Evolutionary conservation across 2,113 vertebrate genomes (phyloP).

Genomic region (Rhagologus leucostigma): DNA sequence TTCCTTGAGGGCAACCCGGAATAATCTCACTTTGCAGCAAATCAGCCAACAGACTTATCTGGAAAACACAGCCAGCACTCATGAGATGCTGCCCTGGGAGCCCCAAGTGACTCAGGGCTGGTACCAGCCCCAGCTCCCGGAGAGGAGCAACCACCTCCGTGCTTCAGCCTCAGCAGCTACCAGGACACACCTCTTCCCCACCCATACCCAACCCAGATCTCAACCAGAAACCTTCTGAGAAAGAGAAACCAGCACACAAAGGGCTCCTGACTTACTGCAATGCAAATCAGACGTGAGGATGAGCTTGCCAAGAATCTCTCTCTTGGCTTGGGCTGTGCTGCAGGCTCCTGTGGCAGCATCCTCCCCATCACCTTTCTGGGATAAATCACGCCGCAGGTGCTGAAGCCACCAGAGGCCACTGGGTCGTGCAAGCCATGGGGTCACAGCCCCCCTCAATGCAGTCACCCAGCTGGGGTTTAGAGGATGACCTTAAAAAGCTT

Average conservation of each 20-base stretch:
- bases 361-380: not conserved
- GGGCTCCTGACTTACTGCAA: not conserved
- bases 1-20: rapidly evolving
- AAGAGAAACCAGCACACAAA: constrained; percentile 9
- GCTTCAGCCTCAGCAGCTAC: not conserved
- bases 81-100: not conserved
- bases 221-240: constrained; percentile 12
- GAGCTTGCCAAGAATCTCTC: not conserved
- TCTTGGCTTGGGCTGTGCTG: not conserved
- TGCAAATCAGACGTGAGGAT: not conserved
- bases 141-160: not conserved
- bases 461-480: rapidly evolving
- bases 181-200: constrained; percentile 15
- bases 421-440: rapidly evolving
- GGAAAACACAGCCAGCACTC: not conserved
- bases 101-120: not conserved
- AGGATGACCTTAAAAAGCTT: not conserved
- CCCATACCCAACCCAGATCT: not conserved
- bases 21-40: not conserved
- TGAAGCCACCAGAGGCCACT: not conserved
- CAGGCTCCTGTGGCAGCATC: not conserved
- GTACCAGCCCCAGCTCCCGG: not conserved
- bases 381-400: rapidly evolving
- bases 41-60: not conserved
- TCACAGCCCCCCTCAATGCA: not conserved